Evolutionary conservation across 2,113 vertebrate genomes (phyloP).

Genomic region (Nyctibius bracteatus): DNA sequence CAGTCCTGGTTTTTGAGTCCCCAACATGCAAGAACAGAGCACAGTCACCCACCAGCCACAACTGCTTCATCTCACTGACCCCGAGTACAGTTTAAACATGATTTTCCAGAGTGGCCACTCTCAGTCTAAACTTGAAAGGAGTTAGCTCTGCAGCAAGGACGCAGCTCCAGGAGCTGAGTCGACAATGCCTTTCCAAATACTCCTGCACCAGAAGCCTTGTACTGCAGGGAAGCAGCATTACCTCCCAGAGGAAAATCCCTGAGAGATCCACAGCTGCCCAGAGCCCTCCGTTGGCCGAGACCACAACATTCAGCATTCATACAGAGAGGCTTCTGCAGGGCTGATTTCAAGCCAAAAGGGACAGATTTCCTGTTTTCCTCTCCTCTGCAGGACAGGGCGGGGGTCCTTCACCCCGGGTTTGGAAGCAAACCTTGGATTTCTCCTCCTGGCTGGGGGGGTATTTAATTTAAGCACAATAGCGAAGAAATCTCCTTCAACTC

Average conservation of each 20-base stretch:
- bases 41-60: neutral
- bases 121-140: constrained; percentile 46
- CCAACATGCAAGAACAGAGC: neutral
- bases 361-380: constrained; percentile 62
- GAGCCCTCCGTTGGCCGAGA: constrained; percentile 42
- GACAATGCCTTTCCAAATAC: constrained; percentile 10
- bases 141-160: constrained; percentile 47
- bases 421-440: constrained; percentile 14
- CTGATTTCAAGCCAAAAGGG: constrained; percentile 54
- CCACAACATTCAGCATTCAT: constrained; percentile 53
- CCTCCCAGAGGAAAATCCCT: constrained; percentile 64
- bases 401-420: constrained; percentile 15
- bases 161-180: neutral
- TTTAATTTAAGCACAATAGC: constrained; percentile 28
- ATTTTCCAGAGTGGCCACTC: constrained; percentile 16
- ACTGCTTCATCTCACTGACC: neutral
- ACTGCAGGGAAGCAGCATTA: constrained; percentile 57
- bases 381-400: constrained; percentile 21
- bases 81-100: neutral
- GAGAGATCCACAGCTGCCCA: constrained; percentile 61
- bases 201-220: constrained; percentile 63
- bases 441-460: neutral
- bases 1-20: neutral
- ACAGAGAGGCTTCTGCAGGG: constrained; percentile 47
- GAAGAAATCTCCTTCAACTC: constrained; percentile 1